Base-by-base conservation (phyloP, 2,797 vertebrate species). In the Tachyglossus aculeatus region DNA sequence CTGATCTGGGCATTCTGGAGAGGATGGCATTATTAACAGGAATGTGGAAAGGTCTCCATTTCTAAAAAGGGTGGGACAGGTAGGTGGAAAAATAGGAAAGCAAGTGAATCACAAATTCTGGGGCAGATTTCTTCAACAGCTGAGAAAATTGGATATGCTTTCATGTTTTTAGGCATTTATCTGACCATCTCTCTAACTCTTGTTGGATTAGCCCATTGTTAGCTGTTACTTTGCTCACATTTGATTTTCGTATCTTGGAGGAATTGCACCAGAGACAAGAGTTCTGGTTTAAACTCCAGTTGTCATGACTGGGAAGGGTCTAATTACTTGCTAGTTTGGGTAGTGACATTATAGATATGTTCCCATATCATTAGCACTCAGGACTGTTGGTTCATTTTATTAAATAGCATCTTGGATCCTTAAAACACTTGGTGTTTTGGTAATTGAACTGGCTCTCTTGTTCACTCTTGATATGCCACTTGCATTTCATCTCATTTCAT, bases 331-430 rank as follows among this genome's bases (percentile, higher is more conserved):
- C 37, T 48, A 45, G 43, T 31, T 52, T 66, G 58, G 78, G 58
- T 61, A 55, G 75, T 59, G 21, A 65, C 65, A 33, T 72, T 39
- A 60, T n/a, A 76, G 43, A 54, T 18, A 74, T 57, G 64, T 54
- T 29, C 71, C 53, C 67, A 52, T 66, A 60, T 70, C 48, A 29
- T 69, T 78, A 63, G 63, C 69, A 40, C 66, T 79, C 56, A 78
- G 54, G 65, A n/a, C n/a, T 29, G 31, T 40, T 22, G 38, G 37
- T 43, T 48, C 37, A 1, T 33, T 80, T 63, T 52, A 71, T 59
- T 60, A 60, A 67, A 34, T 31, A 29, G n/a, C 58, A 50, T 15
- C 34, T 1, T 19, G 54, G 58, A 43, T 76, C 60, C 50, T 66
- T 55, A 80, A 52, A 57, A 13, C 67, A 63, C 57, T 69, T 25